phyloP scores from a whole-genome alignment of 2,113 vertebrate genomes.

The Stigmatopora argus region DNA sequence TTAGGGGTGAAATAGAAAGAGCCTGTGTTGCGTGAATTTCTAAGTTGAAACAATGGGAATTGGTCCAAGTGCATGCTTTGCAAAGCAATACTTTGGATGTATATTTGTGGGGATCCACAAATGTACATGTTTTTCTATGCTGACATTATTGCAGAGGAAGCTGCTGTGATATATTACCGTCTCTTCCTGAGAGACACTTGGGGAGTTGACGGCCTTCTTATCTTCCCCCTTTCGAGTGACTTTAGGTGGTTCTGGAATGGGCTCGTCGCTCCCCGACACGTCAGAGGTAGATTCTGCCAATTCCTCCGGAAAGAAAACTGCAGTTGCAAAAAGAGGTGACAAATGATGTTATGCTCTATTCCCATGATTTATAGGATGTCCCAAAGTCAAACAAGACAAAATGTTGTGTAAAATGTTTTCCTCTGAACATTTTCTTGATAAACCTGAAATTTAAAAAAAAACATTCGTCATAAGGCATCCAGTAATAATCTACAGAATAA shows the following conservation, averaged over 20 bases:
- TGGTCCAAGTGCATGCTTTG: too few species aligned
- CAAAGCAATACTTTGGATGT: too few species aligned
- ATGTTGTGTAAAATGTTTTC: background rate
- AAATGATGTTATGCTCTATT: background rate
- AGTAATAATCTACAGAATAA: too few species aligned
- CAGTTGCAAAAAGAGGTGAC: conserved; percentile 11
- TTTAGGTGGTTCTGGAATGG: conserved; percentile 63
- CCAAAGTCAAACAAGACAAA: background rate
- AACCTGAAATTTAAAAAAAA: too few species aligned
- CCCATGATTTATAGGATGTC: background rate
- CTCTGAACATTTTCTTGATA: too few species aligned
- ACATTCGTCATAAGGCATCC: too few species aligned
- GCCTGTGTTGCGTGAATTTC: too few species aligned
- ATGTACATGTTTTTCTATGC: background rate
- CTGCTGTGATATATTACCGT: conserved; percentile 31
- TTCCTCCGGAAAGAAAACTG: conserved; percentile 63
- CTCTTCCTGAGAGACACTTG: conserved; percentile 36
- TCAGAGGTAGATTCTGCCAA: conserved; percentile 10
- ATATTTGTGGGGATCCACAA: too few species aligned
- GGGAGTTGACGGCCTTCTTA: conserved; percentile 57
- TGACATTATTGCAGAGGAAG: background rate
- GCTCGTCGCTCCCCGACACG: conserved; percentile 49
- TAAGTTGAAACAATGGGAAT: too few species aligned
- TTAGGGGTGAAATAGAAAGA: too few species aligned
- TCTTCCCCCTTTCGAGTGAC: conserved; percentile 66